Conservation (phyloP, 35 echinoderm and acorn worm genomes). For the Ptychodera flava region DNA sequence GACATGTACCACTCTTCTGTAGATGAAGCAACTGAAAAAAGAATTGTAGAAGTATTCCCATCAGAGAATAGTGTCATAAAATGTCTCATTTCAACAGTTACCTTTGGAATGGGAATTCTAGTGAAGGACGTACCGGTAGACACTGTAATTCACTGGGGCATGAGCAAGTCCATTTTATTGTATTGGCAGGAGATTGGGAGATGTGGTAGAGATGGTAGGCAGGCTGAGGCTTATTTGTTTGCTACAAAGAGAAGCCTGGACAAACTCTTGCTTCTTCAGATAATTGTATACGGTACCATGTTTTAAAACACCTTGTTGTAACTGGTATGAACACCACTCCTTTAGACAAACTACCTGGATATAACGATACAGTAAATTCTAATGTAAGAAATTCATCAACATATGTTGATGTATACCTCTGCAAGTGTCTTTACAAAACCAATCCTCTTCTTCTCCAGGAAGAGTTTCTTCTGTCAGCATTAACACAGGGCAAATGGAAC, state of each 20-base stretch:
- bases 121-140: conserved; percentile 16
- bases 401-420: neutral
- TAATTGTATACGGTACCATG: neutral
- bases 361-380: neutral
- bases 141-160: conserved; percentile 22
- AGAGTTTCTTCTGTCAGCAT: neutral
- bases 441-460: neutral
- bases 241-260: neutral
- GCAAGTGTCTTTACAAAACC: neutral
- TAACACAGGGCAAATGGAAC: neutral
- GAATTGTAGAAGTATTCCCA: neutral
- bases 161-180: neutral
- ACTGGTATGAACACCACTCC: neutral
- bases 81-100: conserved; percentile 8
- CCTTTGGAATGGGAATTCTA: conserved; percentile 25
- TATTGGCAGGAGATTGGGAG: conserved; percentile 38
- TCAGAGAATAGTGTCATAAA: neutral
- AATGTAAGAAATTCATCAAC: neutral
- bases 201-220: conserved; percentile 27
- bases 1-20: neutral
- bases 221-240: neutral
- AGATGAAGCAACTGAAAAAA: neutral
- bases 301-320: neutral
- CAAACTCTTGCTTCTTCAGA: neutral
- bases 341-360: neutral